Evolutionary conservation across 1,140 invertebrate genomes (phyloP).

Genomic region (Scylla paramamosain): DNA sequence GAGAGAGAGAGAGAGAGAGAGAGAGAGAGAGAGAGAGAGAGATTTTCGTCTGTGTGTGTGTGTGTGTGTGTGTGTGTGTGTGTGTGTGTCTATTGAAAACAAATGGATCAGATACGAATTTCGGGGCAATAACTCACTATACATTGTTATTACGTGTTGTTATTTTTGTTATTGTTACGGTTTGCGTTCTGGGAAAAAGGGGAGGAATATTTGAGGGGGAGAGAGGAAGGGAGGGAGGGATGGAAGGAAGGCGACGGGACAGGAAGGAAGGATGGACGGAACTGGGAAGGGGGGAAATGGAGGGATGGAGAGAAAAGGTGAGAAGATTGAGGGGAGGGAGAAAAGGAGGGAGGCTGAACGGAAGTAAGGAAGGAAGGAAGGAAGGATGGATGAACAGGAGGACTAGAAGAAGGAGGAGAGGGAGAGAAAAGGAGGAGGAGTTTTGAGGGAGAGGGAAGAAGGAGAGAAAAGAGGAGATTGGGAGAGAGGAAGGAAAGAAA

Average conservation of each 20-base stretch:
- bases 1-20: slow-evolving; percentile 11
- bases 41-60: not conserved
- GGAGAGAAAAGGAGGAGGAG: not conserved
- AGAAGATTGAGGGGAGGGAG: not conserved
- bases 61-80: no score
- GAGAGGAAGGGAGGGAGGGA: no score
- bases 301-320: not conserved
- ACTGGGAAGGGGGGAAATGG: not conserved
- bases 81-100: not conserved
- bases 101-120: not conserved
- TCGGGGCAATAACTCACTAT: not conserved
- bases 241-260: not conserved
- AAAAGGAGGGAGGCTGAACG: no score
- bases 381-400: not conserved
- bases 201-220: not conserved
- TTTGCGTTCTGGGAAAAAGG: not conserved
- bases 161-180: not conserved
- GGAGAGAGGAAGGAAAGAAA: no score
- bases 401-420: not conserved
- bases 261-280: not conserved
- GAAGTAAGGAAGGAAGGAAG: not conserved
- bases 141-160: not conserved
- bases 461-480: not conserved
- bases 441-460: not conserved
- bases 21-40: slow-evolving; percentile 12